phyloP scores from a whole-genome alignment of 2,888 invertebrate genomes.

The Imbricaverruca yamaguchii region DNA sequence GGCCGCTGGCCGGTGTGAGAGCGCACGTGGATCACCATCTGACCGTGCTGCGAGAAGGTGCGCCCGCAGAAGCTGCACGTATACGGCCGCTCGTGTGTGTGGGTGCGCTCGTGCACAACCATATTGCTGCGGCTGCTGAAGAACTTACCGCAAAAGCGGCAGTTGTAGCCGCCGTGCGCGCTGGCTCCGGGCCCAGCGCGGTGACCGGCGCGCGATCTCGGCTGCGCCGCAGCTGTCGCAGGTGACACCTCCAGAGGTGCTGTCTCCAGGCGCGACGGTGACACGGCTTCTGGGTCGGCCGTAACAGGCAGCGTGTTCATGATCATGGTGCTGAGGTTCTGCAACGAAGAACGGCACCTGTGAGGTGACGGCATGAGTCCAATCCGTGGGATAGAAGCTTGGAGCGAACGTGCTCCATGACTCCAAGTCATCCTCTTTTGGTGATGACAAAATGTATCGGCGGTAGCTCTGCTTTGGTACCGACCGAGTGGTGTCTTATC shows the following conservation, averaged over 20 bases:
- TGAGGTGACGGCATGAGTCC: too few relatives aligned
- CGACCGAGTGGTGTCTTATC: too few relatives aligned
- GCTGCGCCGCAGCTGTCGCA: too few relatives aligned
- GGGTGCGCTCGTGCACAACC: constrained; percentile 32
- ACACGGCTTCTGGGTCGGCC: neutral
- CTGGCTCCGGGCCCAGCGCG: neutral
- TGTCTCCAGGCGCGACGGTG: neutral
- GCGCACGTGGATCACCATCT: constrained; percentile 32
- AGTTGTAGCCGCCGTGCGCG: constrained; percentile 12
- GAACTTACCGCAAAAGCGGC: constrained; percentile 32
- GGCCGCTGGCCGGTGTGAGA: constrained; percentile 33
- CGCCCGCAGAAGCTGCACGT: constrained; percentile 32
- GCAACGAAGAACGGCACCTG: neutral
- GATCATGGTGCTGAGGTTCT: neutral
- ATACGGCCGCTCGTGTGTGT: constrained; percentile 32
- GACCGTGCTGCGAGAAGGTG: constrained; percentile 33
- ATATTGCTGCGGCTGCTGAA: constrained; percentile 33
- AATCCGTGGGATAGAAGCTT: too few relatives aligned
- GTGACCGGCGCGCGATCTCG: neutral
- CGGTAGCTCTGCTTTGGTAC: too few relatives aligned
- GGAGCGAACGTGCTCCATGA: too few relatives aligned
- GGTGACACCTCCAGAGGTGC: neutral
- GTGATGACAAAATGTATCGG: too few relatives aligned
- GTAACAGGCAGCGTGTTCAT: neutral
- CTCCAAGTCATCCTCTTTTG: too few relatives aligned